Evolutionary conservation across 2,113 vertebrate genomes (phyloP), one percentile per base, ranked within the genome.

Genomic region (Ameiurus melas): DNA sequence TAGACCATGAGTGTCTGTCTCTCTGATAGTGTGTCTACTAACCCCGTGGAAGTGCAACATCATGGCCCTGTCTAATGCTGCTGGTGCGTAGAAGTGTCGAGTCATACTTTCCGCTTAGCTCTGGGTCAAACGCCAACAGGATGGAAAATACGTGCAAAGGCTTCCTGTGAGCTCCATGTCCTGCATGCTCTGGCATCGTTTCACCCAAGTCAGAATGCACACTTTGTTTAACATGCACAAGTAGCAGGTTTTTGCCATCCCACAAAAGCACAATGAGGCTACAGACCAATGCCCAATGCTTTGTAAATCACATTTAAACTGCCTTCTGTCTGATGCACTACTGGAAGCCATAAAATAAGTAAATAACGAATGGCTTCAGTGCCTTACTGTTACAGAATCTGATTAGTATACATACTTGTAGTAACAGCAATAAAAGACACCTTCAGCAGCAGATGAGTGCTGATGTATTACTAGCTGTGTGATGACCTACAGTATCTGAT

Each of bases 111-210:
- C 86, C 84, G 60, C 86, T 71, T 53, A 17, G 91, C 89, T 92
- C 90, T 53, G 89, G 91, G 92, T 93, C 92, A 94, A 87, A 92
- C 88, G 87, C 83, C 86, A 33, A 93, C 92, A 95, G 94, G 94
- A 95, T 91, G 94, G 92, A 94, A 93, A 94, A 93, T 92, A 92
- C 92, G 91, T 84, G 85, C 87, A 89, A 87, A 83, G 90, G 87
- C 90, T 94, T 95, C 94, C 95, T 95, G 92, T 90, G 87, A 90
- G 90, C 66, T 88, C 81, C 55, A 66, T 85, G 89, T 90, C 86
- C 91, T 82, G 57, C 85, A 83, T 91, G 64, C n/a, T 20, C 30
- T 39, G 68, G 75, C 90, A 68, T 80, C n/a, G 20, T 79, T 70
- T 82, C 53, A 85, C 79, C 87, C 81, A 36, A 66, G 87, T 58